phyloP scores from a whole-genome alignment of 2,113 vertebrate genomes.

The Pagrus major region DNA sequence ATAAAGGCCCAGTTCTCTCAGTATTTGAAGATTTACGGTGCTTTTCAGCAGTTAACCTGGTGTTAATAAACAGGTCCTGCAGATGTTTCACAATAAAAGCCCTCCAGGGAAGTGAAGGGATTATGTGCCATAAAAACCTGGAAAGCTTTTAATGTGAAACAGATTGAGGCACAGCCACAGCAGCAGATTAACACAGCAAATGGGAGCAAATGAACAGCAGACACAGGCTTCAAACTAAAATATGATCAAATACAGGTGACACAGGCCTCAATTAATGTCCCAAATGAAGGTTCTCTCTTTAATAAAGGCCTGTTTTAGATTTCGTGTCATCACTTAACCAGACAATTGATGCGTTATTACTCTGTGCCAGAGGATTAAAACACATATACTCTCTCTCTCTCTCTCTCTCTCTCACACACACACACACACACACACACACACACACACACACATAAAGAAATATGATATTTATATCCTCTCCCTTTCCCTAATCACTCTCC shows the following conservation, averaged over 20 bases:
- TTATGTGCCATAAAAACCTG: conserved; percentile 46
- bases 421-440: neutral
- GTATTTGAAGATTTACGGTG: neutral
- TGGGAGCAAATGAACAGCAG: neutral
- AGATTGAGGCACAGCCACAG: conserved; percentile 45
- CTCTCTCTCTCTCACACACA: no score
- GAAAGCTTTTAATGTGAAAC: conserved; percentile 51
- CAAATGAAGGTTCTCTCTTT: neutral
- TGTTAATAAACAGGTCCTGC: conserved; percentile 32
- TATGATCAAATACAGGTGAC: conserved; percentile 12
- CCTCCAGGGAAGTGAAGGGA: conserved; percentile 25
- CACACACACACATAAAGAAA: neutral
- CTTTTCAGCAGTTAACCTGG: conserved; percentile 13
- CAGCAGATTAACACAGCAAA: conserved; percentile 22
- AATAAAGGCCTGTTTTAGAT: conserved; percentile 17
- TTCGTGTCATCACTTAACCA: conserved; percentile 2
- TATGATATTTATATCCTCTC: conserved; percentile 42
- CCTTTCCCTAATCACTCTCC: conserved; percentile 59
- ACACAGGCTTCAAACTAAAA: neutral
- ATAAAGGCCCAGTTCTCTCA: neutral
- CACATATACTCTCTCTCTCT: neutral
- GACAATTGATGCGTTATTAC: conserved; percentile 4
- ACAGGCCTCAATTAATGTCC: neutral
- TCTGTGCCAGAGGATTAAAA: neutral
- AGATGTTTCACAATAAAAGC: conserved; percentile 53